A percentile compares a stretch with the other conserved stretches of the same genome.
Conservation (phyloP, 1,140 invertebrate species). For the Cyclina sinensis region DNA sequence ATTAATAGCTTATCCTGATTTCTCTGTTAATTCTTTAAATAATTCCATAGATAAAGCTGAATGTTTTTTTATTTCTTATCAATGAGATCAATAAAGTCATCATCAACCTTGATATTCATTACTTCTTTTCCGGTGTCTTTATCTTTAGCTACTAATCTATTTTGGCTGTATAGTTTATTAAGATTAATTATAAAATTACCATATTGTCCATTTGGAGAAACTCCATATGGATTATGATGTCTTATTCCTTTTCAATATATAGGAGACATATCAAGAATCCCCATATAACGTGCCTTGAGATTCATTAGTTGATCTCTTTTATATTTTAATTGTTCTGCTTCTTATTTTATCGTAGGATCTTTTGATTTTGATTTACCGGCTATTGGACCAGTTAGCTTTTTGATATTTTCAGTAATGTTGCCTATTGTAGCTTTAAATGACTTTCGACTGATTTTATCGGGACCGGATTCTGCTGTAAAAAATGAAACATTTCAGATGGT, state of each 20-base stretch:
- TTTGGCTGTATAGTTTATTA: not conserved
- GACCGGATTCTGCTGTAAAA: not conserved
- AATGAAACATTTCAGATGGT: not conserved
- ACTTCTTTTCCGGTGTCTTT: not conserved
- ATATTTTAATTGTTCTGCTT: no score
- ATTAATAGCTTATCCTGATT: not conserved
- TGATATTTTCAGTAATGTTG: not conserved
- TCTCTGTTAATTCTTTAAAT: not conserved
- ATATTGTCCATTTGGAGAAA: slow-evolving; percentile 4
- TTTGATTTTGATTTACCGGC: not conserved
- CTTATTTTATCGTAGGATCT: no score
- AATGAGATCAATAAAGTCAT: not conserved
- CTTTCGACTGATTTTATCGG: not conserved
- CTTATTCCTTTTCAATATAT: not conserved
- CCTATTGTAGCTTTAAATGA: not conserved
- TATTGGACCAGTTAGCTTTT: not conserved
- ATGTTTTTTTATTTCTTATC: not conserved
- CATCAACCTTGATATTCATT: not conserved
- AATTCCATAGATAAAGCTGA: not conserved
- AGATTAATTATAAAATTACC: not conserved
- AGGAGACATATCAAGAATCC: no score
- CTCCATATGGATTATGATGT: not conserved
- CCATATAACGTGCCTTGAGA: no score
- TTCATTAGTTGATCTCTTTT: no score
- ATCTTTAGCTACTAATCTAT: not conserved